These are phyloP conservation scores for Arctocebus calabarensis DNA, from an alignment of 2,797 vertebrate genomes.

Conservation along the genomic window DNA sequence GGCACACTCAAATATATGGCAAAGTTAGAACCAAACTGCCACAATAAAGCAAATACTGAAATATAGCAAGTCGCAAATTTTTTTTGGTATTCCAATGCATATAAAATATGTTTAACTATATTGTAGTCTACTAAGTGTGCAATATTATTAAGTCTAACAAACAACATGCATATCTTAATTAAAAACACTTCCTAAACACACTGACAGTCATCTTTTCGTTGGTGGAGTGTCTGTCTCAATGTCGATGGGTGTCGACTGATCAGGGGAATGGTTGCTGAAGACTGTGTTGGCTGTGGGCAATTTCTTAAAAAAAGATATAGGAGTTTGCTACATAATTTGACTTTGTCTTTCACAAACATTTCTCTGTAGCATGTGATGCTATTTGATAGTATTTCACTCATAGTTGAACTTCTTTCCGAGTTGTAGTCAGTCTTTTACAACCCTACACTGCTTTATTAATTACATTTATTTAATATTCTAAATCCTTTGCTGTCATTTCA, in stretches of 20 bases:
- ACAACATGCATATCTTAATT: background rate
- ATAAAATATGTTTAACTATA: background rate
- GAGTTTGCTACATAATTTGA: background rate
- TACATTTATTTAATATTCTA: background rate
- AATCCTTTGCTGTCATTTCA: background rate
- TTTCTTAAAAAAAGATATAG: background rate
- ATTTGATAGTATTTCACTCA: background rate
- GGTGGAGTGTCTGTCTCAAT: background rate
- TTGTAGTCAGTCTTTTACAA: background rate
- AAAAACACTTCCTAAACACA: background rate
- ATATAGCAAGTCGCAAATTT: background rate
- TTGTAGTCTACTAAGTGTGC: background rate
- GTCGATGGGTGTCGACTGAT: background rate
- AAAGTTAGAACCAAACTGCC: background rate
- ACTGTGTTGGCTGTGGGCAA: background rate
- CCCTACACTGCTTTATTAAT: background rate
- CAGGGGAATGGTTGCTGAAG: background rate
- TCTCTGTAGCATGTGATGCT: background rate
- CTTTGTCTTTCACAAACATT: background rate
- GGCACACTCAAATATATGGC: background rate
- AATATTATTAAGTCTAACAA: background rate
- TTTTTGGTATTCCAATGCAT: background rate
- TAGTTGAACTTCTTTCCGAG: background rate
- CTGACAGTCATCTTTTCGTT: background rate
- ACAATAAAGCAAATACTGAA: background rate